Conservation (phyloP, 2,113 vertebrate genomes). For the Taurulus bubalis region DNA sequence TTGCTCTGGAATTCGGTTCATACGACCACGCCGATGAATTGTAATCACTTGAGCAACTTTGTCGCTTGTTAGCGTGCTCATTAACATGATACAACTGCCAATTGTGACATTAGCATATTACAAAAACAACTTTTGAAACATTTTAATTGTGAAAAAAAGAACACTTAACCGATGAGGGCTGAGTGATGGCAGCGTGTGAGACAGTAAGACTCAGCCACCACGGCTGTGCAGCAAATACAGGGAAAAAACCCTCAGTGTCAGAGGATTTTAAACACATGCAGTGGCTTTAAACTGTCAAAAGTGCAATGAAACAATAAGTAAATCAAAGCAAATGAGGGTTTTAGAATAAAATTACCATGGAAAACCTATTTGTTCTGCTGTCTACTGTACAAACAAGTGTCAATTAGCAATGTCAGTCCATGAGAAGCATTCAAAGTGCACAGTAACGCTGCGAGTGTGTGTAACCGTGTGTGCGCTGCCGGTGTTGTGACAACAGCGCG, state of each 20-base stretch:
- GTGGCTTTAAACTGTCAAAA: not conserved
- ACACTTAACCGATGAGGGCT: too few species aligned
- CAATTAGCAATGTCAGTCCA: not conserved
- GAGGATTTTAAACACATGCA: not conserved
- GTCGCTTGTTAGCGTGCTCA: not conserved
- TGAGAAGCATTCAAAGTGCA: not conserved
- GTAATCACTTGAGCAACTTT: not conserved
- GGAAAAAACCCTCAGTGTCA: not conserved
- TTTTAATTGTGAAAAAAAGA: too few species aligned
- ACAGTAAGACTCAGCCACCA: not conserved
- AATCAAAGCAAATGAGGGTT: not conserved
- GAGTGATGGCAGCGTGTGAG: not conserved
- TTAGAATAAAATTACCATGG: not conserved
- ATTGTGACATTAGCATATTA: too few species aligned
- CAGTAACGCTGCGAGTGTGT: not conserved
- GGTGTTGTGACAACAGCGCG: conserved; percentile 63
- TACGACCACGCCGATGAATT: not conserved
- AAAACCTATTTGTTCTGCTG: not conserved
- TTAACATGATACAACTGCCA: too few species aligned
- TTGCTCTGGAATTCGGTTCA: not conserved
- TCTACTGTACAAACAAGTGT: not conserved
- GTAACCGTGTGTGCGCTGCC: conserved; percentile 20
- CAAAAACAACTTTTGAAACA: too few species aligned
- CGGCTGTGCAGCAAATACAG: not conserved
- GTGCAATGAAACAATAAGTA: not conserved